Evolutionary conservation across 2,888 invertebrate genomes (phyloP).

Genomic region (Charanyca ferruginea): DNA sequence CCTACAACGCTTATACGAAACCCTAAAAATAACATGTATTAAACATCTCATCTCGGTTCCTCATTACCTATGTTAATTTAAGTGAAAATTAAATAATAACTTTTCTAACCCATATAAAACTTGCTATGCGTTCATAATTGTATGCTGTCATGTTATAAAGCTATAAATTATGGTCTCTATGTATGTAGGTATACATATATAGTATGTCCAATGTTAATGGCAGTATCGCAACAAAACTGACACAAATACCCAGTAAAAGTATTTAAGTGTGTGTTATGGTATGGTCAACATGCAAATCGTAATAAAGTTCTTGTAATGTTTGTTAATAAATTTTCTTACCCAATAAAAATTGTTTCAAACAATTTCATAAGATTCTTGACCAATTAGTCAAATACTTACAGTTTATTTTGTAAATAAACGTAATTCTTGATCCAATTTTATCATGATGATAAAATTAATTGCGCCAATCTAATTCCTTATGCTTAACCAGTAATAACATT

Average conservation of each 20-base stretch:
- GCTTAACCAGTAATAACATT: no score
- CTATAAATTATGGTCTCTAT: conserved; percentile 19
- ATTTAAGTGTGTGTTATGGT: not conserved
- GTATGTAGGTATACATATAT: not conserved
- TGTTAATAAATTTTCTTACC: not conserved
- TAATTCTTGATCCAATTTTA: not conserved
- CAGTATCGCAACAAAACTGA: not conserved
- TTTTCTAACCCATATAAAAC: not conserved
- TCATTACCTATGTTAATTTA: not conserved
- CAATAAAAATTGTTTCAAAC: not conserved
- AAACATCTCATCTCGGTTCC: not conserved
- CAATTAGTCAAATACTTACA: not conserved
- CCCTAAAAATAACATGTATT: no score
- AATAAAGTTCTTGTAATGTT: not conserved
- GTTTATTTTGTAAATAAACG: not conserved
- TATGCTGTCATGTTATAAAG: conserved; percentile 19
- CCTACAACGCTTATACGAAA: no score
- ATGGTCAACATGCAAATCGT: no score
- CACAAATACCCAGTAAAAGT: not conserved
- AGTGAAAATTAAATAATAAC: conserved; percentile 6
- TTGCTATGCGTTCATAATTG: conserved; percentile 2
- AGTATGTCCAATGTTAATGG: conserved; percentile 3
- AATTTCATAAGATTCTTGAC: not conserved
- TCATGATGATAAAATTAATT: not conserved
- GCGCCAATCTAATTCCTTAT: no score